phyloP scores from a whole-genome alignment of 2,797 vertebrate species.

The Crocidura indochinensis region DNA sequence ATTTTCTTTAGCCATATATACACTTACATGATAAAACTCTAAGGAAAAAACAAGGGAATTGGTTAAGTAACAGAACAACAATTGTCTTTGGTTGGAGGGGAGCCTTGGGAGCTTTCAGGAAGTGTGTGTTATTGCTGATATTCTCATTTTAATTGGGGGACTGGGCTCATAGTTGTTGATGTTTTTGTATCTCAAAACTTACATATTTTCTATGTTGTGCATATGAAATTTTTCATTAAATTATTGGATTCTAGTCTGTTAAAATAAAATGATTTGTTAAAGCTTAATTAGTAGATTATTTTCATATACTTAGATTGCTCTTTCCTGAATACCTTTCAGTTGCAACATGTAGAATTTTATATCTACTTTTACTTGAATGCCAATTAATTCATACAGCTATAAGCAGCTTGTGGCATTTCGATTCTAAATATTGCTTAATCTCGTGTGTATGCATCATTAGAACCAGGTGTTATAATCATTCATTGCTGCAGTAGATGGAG shows the following conservation, averaged over 20 bases:
- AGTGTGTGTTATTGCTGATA: neutral
- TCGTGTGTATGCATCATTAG: slow-evolving; percentile 94
- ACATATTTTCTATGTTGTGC: neutral
- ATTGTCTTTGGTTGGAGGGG: neutral
- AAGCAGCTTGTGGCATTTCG: slow-evolving; percentile 95
- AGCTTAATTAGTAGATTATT: slow-evolving; percentile 56
- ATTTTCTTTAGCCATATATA: neutral
- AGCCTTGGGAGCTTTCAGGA: neutral
- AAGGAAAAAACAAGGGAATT: slow-evolving; percentile 15
- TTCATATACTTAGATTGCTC: slow-evolving; percentile 86
- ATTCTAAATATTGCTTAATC: slow-evolving; percentile 93
- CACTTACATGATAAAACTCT: slow-evolving; percentile 2
- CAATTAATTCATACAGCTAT: slow-evolving; percentile 93
- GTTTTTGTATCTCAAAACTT: slow-evolving; percentile 14
- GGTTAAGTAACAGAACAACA: neutral
- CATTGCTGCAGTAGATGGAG: slow-evolving; percentile 93
- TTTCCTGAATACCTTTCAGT: slow-evolving; percentile 91
- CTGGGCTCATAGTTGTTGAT: slow-evolving; percentile 3
- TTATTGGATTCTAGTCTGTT: slow-evolving; percentile 24
- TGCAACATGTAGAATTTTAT: slow-evolving; percentile 87
- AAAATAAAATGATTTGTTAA: slow-evolving; percentile 65
- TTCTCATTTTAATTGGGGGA: neutral
- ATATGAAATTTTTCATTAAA: slow-evolving; percentile 62
- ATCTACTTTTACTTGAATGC: slow-evolving; percentile 91
- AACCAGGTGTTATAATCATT: slow-evolving; percentile 94